Percentiles rank a stretch among this genome's conserved stretches.
Evolutionary conservation across 1,140 invertebrate genomes (phyloP).

Genomic region (Coelopa frigida): DNA sequence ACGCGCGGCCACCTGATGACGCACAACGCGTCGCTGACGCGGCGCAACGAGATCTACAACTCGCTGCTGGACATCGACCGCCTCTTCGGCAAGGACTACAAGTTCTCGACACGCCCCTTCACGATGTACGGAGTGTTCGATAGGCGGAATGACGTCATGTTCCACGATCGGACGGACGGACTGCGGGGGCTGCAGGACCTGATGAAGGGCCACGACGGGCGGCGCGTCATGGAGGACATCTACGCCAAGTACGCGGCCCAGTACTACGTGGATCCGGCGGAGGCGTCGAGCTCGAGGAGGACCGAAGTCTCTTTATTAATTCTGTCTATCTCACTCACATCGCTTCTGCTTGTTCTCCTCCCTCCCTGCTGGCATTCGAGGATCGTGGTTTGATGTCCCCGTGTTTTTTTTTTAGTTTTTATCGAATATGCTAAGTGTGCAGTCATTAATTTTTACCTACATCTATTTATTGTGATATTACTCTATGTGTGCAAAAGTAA

Average conservation of each 20-base stretch:
- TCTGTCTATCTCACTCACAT: too few relatives aligned
- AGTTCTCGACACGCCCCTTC: constrained; percentile 53
- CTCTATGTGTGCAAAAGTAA: too few relatives aligned
- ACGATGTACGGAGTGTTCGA: constrained; percentile 60
- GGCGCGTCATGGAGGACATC: constrained; percentile 33
- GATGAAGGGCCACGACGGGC: constrained; percentile 37
- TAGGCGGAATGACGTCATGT: constrained; percentile 53
- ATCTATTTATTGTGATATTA: too few relatives aligned
- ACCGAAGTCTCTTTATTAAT: too few relatives aligned
- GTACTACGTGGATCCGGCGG: constrained; percentile 15
- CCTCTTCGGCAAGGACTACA: constrained; percentile 57
- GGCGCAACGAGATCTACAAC: constrained; percentile 57
- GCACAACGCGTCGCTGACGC: constrained; percentile 48
- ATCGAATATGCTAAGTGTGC: too few relatives aligned
- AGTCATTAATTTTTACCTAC: too few relatives aligned
- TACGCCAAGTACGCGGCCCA: constrained; percentile 25
- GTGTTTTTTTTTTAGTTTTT: too few relatives aligned
- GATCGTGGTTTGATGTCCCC: too few relatives aligned
- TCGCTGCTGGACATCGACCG: constrained; percentile 59
- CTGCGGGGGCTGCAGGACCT: constrained; percentile 46
- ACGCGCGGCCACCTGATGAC: constrained; percentile 57
- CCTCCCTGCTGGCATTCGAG: too few relatives aligned
- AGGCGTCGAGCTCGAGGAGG: too few relatives aligned
- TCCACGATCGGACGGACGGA: constrained; percentile 57
- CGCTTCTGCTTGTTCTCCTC: too few relatives aligned